Conservation (phyloP, 2,888 invertebrate genomes). For the Drosophila algonquin region DNA sequence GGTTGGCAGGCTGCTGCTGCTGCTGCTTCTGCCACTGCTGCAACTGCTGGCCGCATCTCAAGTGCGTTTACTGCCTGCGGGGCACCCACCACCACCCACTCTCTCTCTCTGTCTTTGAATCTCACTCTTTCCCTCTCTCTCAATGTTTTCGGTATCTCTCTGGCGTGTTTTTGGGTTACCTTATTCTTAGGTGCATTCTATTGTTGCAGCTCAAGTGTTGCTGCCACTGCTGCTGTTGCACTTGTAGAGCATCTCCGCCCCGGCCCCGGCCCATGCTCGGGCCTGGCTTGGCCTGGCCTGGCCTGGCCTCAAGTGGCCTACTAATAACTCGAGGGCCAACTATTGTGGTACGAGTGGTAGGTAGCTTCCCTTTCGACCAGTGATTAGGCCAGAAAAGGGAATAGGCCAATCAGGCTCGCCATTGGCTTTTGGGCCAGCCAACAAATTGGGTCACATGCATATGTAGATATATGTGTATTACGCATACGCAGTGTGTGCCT, state of each 20-base stretch:
- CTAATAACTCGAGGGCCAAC: constrained; percentile 69
- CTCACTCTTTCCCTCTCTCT: constrained; percentile 5
- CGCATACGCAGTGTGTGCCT: constrained; percentile 47
- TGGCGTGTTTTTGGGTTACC: constrained; percentile 68
- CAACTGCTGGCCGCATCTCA: constrained; percentile 51
- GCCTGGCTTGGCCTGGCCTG: neutral
- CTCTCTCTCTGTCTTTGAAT: constrained; percentile 6
- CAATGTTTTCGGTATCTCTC: constrained; percentile 26
- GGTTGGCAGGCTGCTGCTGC: constrained; percentile 39
- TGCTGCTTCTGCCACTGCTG: constrained; percentile 7
- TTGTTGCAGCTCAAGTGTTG: constrained; percentile 64
- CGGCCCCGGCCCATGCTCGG: constrained; percentile 16
- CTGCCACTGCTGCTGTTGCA: constrained; percentile 56
- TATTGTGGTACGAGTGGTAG: constrained; percentile 11
- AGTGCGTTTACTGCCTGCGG: constrained; percentile 73
- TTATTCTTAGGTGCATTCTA: constrained; percentile 68
- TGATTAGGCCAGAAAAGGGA: constrained; percentile 48
- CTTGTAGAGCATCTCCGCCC: constrained; percentile 67
- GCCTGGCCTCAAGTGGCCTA: constrained; percentile 58
- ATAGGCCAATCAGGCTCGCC: constrained; percentile 22
- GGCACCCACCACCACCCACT: constrained; percentile 21
- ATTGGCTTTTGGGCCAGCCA: constrained; percentile 22
- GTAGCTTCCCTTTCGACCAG: constrained; percentile 43
- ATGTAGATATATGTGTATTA: constrained; percentile 27
- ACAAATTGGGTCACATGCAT: constrained; percentile 58